Evolutionary conservation across 2,888 invertebrate genomes (phyloP).

Genomic region (Drosophila engyochracea): DNA sequence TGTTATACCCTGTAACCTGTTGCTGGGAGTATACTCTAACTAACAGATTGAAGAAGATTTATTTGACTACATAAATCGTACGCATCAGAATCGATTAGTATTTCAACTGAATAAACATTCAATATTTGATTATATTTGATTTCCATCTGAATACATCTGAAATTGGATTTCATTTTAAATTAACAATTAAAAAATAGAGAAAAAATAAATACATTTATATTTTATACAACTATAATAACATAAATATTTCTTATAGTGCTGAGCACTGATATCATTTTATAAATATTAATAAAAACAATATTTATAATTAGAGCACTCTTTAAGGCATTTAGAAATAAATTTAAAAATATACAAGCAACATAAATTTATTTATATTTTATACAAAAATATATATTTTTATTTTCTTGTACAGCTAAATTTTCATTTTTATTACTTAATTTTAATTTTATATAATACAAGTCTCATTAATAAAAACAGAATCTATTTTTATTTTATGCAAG

Average conservation of each 20-base stretch:
- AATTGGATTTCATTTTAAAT: background rate
- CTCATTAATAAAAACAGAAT: background rate
- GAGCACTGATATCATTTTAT: background rate
- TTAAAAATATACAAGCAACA: rapidly evolving
- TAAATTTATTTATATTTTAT: background rate
- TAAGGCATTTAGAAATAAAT: background rate
- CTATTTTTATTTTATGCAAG: background rate
- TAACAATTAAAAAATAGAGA: background rate
- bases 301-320: background rate
- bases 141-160: background rate
- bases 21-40: background rate
- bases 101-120: rapidly evolving
- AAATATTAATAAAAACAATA: background rate
- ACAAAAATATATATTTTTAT: background rate
- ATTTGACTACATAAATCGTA: background rate
- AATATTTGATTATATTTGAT: background rate
- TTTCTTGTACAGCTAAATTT: background rate
- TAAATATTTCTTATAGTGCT: background rate
- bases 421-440: background rate
- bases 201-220: background rate
- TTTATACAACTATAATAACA: background rate
- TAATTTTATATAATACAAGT: background rate
- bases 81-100: background rate
- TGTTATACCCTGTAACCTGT: slow-evolving; percentile 23
- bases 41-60: background rate